phyloP scores from a whole-genome alignment of 2,888 invertebrate species.

The Dryocosmus kuriphilus region DNA sequence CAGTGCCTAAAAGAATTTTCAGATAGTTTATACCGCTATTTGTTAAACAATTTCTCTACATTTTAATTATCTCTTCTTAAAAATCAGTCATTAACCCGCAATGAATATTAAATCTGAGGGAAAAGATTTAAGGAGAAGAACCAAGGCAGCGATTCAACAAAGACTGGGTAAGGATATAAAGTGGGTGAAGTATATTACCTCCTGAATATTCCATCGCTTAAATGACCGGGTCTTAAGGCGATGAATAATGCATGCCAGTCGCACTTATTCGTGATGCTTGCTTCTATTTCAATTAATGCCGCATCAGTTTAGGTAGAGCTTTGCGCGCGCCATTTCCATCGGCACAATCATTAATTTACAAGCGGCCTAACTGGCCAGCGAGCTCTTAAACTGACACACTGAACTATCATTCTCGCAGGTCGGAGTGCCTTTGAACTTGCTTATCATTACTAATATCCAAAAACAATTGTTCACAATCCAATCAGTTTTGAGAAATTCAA shows the following conservation, averaged over 20 bases:
- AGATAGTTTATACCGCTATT: too few species aligned
- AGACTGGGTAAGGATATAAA: constrained; percentile 18
- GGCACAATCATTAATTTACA: too few species aligned
- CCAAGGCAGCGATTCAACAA: neutral
- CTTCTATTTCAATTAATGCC: constrained; percentile 35
- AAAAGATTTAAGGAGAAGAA: neutral
- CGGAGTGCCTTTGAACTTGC: too few species aligned
- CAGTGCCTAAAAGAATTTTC: too few species aligned
- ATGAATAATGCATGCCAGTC: constrained; percentile 26
- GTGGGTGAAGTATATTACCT: constrained; percentile 4
- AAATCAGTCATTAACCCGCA: neutral
- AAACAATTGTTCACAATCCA: too few species aligned
- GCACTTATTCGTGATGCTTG: neutral
- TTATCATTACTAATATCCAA: too few species aligned
- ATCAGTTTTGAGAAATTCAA: too few species aligned
- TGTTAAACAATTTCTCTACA: too few species aligned
- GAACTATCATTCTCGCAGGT: too few species aligned
- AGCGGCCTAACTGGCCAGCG: too few species aligned
- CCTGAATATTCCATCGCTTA: constrained; percentile 16
- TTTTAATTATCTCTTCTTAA: neutral
- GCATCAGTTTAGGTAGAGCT: neutral
- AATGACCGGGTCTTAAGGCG: constrained; percentile 22
- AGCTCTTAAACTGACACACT: too few species aligned
- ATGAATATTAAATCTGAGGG: neutral
- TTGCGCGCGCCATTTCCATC: neutral